These are phyloP conservation scores for Polyommatus iphigenia DNA, from an alignment of 2,888 invertebrate species.

Conservation along the genomic window DNA sequence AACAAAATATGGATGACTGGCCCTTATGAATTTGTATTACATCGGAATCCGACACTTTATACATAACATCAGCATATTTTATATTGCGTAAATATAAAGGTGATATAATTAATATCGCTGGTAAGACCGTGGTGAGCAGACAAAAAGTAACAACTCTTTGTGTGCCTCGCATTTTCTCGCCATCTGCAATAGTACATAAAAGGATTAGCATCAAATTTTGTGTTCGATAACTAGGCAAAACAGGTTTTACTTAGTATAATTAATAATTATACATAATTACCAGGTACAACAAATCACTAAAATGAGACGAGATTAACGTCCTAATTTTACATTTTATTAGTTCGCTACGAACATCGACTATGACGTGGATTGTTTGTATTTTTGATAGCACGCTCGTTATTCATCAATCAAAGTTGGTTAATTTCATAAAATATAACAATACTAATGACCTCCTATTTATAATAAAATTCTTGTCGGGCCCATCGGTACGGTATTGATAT, in stretches of 20 bases:
- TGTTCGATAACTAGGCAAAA: not conserved
- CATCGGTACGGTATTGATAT: no score
- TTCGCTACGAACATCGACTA: not conserved
- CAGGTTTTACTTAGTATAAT: not conserved
- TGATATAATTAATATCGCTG: slow-evolving; percentile 86
- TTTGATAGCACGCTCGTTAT: not conserved
- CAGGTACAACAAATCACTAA: not conserved
- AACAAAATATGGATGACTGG: slow-evolving; percentile 90
- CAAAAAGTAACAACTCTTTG: slow-evolving; percentile 89
- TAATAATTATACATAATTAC: not conserved
- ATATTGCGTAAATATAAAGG: slow-evolving; percentile 89
- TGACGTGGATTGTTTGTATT: not conserved
- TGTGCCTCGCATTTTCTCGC: slow-evolving; percentile 88
- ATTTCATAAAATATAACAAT: not conserved
- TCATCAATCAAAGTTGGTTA: not conserved
- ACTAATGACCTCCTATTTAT: no score
- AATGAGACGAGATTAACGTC: not conserved
- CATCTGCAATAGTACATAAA: slow-evolving; percentile 72
- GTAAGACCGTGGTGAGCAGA: slow-evolving; percentile 86
- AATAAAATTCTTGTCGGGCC: no score
- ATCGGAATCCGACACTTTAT: slow-evolving; percentile 91
- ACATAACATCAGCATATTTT: slow-evolving; percentile 87
- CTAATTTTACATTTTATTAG: not conserved
- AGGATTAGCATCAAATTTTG: not conserved
- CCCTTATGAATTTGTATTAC: slow-evolving; percentile 90